Percentiles rank a stretch among this genome's conserved stretches.
These are phyloP conservation scores for Rhizoglyphus robini DNA, from an alignment of 1,140 invertebrate genomes.

Conservation along the genomic window DNA sequence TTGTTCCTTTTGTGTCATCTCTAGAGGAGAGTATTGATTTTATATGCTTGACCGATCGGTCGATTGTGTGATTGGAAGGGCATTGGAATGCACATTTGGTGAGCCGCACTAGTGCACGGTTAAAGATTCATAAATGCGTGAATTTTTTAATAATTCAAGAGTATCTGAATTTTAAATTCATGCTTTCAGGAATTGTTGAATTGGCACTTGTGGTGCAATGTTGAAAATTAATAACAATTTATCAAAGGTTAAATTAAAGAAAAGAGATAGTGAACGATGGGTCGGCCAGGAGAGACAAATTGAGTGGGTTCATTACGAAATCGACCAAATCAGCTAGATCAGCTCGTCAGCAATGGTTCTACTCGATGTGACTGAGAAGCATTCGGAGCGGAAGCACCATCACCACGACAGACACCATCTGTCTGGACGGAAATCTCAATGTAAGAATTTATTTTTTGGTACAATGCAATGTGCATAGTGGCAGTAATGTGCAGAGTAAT, in stretches of 20 bases:
- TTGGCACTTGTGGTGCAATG: constrained; percentile 1
- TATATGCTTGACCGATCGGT: background rate
- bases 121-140: no score
- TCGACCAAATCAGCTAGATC: constrained; percentile 11
- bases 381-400: background rate
- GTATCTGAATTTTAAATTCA: no score
- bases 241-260: constrained; percentile 6
- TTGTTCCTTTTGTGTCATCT: no score
- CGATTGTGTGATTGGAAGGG: background rate
- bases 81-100: background rate
- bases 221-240: constrained; percentile 12
- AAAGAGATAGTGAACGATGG: background rate
- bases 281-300: no score
- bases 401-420: background rate
- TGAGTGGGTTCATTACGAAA: constrained; percentile 10
- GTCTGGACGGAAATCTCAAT: no score
- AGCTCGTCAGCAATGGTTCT: background rate
- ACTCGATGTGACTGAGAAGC: background rate
- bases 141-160: no score
- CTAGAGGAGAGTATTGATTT: no score
- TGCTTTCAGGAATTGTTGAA: no score
- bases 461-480: constrained; percentile 14
- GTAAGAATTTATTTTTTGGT: constrained; percentile 3
- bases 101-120: background rate
- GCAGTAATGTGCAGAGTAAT: constrained; percentile 7